phyloP scores from a whole-genome alignment of 2,113 vertebrate species.

The Leptobrachium leishanense region DNA sequence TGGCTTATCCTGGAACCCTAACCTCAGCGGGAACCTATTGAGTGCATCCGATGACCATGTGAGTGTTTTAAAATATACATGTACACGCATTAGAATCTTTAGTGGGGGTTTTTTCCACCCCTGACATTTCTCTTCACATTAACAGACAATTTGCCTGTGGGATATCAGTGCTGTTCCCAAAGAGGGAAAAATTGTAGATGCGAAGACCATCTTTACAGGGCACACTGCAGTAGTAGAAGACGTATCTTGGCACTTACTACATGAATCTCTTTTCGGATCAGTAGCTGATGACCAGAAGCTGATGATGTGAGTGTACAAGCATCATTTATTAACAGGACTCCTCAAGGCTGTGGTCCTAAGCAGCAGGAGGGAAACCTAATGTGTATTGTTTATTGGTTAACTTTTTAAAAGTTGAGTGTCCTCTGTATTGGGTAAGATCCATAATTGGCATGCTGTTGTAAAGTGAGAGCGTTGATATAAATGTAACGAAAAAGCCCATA shows the following conservation, averaged over 20 bases:
- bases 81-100: not conserved
- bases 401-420: too few relatives aligned
- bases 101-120: not conserved
- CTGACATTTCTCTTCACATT: not conserved
- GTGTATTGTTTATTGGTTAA: not conserved
- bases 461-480: too few relatives aligned
- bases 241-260: conserved; percentile 94
- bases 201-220: conserved; percentile 97
- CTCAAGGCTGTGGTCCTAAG: not conserved
- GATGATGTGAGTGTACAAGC: conserved; percentile 81
- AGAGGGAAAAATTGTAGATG: conserved; percentile 95
- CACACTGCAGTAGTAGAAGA: conserved; percentile 96
- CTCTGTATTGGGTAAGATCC: too few relatives aligned
- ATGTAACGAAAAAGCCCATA: too few relatives aligned
- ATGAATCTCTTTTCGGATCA: conserved; percentile 93
- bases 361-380: not conserved
- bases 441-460: too few relatives aligned
- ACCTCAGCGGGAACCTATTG: conserved; percentile 92
- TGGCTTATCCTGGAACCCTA: conserved; percentile 96
- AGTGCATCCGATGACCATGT: conserved; percentile 98
- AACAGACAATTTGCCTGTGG: conserved; percentile 95
- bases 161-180: conserved; percentile 97
- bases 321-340: not conserved
- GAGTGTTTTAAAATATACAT: conserved; percentile 52
- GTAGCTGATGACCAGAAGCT: conserved; percentile 97